Conservation (phyloP, 2,888 invertebrate species). For the Protodeltote pygarga region DNA sequence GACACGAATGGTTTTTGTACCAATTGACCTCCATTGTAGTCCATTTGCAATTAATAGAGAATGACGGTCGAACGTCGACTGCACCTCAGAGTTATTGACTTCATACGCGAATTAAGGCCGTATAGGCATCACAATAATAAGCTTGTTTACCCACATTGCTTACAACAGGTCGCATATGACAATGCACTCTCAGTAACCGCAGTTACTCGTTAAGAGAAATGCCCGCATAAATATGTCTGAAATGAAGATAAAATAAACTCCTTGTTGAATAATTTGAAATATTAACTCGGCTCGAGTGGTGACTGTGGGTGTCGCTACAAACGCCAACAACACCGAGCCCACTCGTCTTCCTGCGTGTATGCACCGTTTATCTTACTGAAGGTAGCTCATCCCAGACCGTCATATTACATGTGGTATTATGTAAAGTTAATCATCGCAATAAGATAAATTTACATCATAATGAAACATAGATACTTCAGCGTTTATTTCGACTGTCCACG, state of each 20-base stretch:
- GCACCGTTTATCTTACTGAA: constrained; percentile 32
- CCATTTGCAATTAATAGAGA: constrained; percentile 74
- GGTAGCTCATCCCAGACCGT: constrained; percentile 53
- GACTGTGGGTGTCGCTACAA: constrained; percentile 60
- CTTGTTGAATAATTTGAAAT: constrained; percentile 71
- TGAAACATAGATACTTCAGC: constrained; percentile 22
- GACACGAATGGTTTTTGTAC: constrained; percentile 62
- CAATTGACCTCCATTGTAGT: constrained; percentile 75
- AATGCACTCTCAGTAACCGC: constrained; percentile 63
- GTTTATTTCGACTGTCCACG: constrained; percentile 45
- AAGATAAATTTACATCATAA: constrained; percentile 21
- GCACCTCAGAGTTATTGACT: constrained; percentile 69
- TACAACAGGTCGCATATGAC: constrained; percentile 61
- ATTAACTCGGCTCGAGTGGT: constrained; percentile 58
- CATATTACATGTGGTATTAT: constrained; percentile 48
- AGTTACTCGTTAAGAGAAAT: constrained; percentile 62
- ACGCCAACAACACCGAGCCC: constrained; percentile 39
- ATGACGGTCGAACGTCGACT: constrained; percentile 60
- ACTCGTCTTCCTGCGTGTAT: constrained; percentile 17
- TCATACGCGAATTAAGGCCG: constrained; percentile 64
- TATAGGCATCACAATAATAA: constrained; percentile 47
- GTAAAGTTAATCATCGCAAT: constrained; percentile 38
- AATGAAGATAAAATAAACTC: constrained; percentile 75
- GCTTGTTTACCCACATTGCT: too few species aligned
- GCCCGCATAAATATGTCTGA: constrained; percentile 69